Conservation (phyloP, 2,113 vertebrate species). For the Uropsilus gracilis region DNA sequence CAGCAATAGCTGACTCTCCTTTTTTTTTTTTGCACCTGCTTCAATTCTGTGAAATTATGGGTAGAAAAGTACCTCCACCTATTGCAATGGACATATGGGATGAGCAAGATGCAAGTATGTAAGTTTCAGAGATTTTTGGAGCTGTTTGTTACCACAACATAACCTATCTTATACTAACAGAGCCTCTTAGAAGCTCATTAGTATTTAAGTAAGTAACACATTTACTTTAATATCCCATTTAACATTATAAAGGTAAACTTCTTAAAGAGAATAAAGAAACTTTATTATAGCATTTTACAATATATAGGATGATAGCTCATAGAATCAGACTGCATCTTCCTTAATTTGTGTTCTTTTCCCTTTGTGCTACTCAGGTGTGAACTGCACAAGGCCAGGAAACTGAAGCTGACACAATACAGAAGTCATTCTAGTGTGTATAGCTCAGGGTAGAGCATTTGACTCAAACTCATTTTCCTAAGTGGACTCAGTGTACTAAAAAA, state of each 20-base stretch:
- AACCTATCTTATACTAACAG: background rate
- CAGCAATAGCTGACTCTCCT: background rate
- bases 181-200: background rate
- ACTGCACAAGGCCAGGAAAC: background rate
- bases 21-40: background rate
- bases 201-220: no score
- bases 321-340: background rate
- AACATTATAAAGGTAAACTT: constrained; percentile 1
- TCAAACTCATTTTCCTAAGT: background rate
- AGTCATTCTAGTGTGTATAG: no score
- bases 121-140: background rate
- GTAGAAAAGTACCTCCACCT: background rate
- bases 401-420: background rate
- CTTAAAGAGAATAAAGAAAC: constrained; percentile 8
- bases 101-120: background rate
- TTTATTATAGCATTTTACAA: background rate
- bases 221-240: background rate
- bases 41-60: background rate
- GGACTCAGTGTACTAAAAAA: background rate
- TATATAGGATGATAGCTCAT: background rate
- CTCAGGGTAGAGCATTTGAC: no score
- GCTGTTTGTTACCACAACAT: background rate
- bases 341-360: background rate
- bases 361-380: background rate
- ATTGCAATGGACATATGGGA: rapidly evolving